These are phyloP conservation scores for Vipera latastei DNA, from an alignment of 2,797 vertebrate species.

Conservation along the genomic window DNA sequence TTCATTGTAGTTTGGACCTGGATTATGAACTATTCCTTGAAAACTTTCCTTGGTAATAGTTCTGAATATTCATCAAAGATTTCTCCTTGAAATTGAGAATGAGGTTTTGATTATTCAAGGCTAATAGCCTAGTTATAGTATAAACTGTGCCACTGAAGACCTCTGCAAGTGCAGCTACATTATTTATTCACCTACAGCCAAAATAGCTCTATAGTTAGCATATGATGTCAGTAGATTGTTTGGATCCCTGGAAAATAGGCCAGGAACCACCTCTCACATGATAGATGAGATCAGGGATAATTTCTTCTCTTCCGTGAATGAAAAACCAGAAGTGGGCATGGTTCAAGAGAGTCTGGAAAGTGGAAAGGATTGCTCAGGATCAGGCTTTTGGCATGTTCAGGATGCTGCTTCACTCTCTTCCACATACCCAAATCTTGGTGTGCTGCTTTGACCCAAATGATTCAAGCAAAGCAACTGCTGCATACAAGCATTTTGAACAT, in stretches of 20 bases:
- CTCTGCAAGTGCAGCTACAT: conserved; percentile 62
- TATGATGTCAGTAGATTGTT: conserved; percentile 74
- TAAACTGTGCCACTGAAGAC: conserved; percentile 60
- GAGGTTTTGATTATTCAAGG: conserved; percentile 67
- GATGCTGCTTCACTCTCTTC: conserved; percentile 68
- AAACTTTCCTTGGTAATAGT: conserved; percentile 27
- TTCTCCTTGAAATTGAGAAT: conserved; percentile 49
- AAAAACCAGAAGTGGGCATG: conserved; percentile 75
- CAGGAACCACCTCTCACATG: conserved; percentile 74
- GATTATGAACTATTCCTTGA: neutral
- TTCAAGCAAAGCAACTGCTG: conserved; percentile 63
- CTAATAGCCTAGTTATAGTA: conserved; percentile 66
- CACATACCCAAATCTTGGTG: conserved; percentile 72
- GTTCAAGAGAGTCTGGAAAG: conserved; percentile 80
- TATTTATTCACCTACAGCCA: conserved; percentile 74
- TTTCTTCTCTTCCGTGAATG: conserved; percentile 73
- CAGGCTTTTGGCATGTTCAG: conserved; percentile 76
- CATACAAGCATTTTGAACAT: conserved; percentile 68
- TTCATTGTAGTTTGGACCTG: neutral
- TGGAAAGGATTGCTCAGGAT: conserved; percentile 85
- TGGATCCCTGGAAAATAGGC: conserved; percentile 73
- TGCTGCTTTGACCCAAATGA: conserved; percentile 75
- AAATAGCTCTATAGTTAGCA: conserved; percentile 72
- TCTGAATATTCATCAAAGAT: conserved; percentile 55
- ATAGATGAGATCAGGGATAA: conserved; percentile 78